phyloP scores from a whole-genome alignment of 2,888 invertebrate species.

The Drosophila merina region DNA sequence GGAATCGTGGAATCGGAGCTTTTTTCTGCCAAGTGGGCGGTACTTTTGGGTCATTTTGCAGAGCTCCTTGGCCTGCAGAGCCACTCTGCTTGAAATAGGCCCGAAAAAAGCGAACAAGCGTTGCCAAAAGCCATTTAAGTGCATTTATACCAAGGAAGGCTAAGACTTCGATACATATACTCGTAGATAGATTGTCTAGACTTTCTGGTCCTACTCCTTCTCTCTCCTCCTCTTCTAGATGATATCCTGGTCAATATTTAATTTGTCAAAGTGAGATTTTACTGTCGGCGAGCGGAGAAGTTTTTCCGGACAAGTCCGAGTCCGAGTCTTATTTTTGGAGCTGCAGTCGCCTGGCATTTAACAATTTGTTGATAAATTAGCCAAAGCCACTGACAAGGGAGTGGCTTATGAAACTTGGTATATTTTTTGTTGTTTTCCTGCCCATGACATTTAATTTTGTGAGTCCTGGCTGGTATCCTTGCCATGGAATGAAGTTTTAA shows the following conservation, averaged over 20 bases:
- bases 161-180: constrained; percentile 42
- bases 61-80: constrained; percentile 23
- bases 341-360: constrained; percentile 20
- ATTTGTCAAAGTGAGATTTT: constrained; percentile 54
- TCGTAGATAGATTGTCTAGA: constrained; percentile 17
- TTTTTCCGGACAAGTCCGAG: neutral
- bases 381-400: constrained; percentile 18
- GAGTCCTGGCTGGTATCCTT: constrained; percentile 18
- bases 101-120: constrained; percentile 27
- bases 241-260: constrained; percentile 58
- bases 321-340: no score
- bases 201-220: neutral
- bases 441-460: constrained; percentile 71
- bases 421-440: constrained; percentile 50
- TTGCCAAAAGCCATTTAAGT: constrained; percentile 56
- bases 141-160: constrained; percentile 56
- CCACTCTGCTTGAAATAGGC: neutral
- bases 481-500: constrained; percentile 58
- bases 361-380: constrained; percentile 49
- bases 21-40: neutral
- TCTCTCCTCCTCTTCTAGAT: neutral
- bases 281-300: constrained; percentile 32
- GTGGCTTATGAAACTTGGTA: constrained; percentile 14
- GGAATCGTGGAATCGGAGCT: no score
- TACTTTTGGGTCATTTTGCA: constrained; percentile 32